Conservation (phyloP, 2,888 invertebrate genomes). For the Aporophyla lueneburgensis region DNA sequence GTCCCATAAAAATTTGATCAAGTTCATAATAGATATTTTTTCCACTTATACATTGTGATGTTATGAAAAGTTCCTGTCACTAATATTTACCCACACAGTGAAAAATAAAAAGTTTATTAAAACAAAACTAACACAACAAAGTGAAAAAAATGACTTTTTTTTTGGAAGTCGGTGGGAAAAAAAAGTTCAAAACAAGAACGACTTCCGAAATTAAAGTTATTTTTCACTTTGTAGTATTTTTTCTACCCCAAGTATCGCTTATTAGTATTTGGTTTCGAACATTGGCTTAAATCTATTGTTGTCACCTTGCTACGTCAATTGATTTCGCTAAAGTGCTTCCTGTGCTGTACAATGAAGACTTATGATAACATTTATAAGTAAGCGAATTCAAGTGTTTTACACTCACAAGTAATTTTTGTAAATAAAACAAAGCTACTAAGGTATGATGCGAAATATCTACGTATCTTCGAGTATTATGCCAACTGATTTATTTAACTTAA, state of each 20-base stretch:
- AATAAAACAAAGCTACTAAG: not conserved
- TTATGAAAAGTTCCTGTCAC: no score
- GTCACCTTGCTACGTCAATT: not conserved
- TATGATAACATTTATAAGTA: not conserved
- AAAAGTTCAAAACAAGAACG: no score
- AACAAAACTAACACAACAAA: no score
- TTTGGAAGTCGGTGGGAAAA: no score
- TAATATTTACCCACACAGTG: no score
- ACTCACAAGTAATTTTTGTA: not conserved
- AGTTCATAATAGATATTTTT: no score
- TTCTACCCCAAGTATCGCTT: not conserved
- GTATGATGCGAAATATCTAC: not conserved
- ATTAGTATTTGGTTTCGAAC: not conserved
- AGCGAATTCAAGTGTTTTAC: not conserved
- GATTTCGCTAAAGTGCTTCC: conserved; percentile 3
- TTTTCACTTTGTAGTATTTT: no score
- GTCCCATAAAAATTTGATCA: no score
- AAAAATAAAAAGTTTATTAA: no score
- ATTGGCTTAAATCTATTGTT: not conserved
- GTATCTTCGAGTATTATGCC: not conserved
- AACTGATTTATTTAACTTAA: not conserved
- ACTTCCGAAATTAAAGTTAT: no score
- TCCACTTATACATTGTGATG: no score
- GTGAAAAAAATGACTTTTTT: no score
- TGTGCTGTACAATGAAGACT: not conserved